phyloP scores from a whole-genome alignment of 1,140 invertebrate genomes.

The Drosophila arawakana region DNA sequence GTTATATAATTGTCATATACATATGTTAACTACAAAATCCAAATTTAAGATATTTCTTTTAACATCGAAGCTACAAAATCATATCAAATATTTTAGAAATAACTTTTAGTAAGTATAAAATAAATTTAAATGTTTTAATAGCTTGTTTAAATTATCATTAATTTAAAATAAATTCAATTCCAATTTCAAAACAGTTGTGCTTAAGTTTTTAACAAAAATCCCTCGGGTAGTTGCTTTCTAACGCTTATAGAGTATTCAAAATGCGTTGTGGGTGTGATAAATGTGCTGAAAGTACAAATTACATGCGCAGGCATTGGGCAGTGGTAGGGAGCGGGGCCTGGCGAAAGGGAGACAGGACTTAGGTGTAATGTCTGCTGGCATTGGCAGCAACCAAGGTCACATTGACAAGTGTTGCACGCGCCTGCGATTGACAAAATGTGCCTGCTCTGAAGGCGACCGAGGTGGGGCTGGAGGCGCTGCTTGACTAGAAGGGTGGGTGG shows the following conservation, averaged over 20 bases:
- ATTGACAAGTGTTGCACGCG: conserved; percentile 82
- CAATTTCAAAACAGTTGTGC: too few relatives aligned
- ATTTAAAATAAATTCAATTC: too few relatives aligned
- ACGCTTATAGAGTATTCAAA: not conserved
- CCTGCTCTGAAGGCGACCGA: not conserved
- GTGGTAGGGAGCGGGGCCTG: not conserved
- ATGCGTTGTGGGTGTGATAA: conserved; percentile 50
- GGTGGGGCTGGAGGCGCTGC: conserved; percentile 6
- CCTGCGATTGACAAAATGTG: conserved; percentile 50
- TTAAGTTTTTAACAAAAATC: not conserved
- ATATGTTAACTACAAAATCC: too few relatives aligned
- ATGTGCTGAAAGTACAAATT: conserved; percentile 69
- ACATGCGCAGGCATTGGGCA: conserved; percentile 21
- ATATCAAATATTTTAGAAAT: too few relatives aligned
- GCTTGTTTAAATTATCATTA: too few relatives aligned
- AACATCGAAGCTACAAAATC: too few relatives aligned
- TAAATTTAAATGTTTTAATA: too few relatives aligned
- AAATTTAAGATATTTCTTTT: too few relatives aligned
- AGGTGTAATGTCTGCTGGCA: conserved; percentile 49
- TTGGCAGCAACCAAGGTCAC: conserved; percentile 75
- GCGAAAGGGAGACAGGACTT: not conserved
- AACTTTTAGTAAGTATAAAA: too few relatives aligned
- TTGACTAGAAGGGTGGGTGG: not conserved
- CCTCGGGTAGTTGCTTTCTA: not conserved
- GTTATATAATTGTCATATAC: too few relatives aligned